Evolutionary conservation across 2,113 vertebrate species (phyloP).

Genomic region (Procapra przewalskii): DNA sequence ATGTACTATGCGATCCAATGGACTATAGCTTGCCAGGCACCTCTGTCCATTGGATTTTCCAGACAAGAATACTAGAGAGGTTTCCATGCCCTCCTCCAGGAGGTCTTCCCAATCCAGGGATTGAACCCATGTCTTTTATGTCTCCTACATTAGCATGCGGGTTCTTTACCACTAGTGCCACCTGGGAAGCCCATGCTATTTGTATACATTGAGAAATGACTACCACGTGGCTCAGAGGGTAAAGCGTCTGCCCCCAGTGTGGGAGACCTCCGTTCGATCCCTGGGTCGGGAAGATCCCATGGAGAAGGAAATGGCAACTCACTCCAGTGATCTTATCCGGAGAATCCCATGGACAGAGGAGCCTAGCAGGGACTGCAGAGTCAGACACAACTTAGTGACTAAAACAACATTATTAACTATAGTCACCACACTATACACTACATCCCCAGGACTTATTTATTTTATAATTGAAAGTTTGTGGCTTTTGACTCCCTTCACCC

Average conservation of each 20-base stretch:
- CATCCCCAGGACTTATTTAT: background rate
- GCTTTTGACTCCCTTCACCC: background rate
- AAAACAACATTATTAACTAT: background rate
- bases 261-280: too few relatives aligned
- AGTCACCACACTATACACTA: background rate
- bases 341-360: background rate
- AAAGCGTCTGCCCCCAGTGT: too few relatives aligned
- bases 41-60: background rate
- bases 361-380: background rate
- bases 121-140: background rate
- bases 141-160: background rate
- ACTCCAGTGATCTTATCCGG: background rate
- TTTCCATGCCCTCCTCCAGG: background rate
- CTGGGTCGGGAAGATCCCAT: too few relatives aligned
- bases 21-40: background rate
- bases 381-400: background rate
- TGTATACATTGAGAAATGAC: background rate
- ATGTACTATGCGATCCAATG: background rate
- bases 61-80: background rate
- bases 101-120: background rate
- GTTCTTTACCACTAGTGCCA: background rate
- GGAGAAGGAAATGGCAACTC: background rate
- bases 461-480: background rate
- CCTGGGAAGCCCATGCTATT: background rate
- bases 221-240: background rate